Evolutionary conservation across 2,113 vertebrate genomes (phyloP).

Genomic region (Dromas ardeola): DNA sequence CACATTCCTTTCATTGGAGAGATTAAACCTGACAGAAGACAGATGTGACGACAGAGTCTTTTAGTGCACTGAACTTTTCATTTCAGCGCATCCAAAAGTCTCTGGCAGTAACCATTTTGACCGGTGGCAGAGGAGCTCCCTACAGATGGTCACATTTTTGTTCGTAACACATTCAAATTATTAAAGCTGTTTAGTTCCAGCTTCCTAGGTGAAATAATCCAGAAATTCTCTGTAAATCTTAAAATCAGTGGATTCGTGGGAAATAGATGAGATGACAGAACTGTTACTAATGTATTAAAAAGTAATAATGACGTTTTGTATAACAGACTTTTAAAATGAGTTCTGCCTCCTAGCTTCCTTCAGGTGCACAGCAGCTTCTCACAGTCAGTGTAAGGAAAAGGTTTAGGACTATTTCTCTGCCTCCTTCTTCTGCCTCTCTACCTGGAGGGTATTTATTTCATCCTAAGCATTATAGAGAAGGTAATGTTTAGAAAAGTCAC

Average conservation of each 20-base stretch:
- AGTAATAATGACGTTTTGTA: background rate
- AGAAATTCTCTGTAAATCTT: background rate
- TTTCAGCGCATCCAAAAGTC: background rate
- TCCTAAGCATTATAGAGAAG: constrained; percentile 50
- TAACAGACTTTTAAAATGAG: constrained; percentile 23
- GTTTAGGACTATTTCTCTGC: constrained; percentile 60
- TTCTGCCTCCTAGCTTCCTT: constrained; percentile 63
- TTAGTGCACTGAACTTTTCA: background rate
- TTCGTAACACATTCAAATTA: fast-evolving
- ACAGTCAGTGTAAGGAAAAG: constrained; percentile 57
- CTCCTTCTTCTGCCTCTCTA: constrained; percentile 44
- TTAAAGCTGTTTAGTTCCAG: background rate
- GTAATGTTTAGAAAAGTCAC: constrained; percentile 55
- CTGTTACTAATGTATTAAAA: background rate
- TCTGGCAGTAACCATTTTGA: background rate
- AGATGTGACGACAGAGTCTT: background rate
- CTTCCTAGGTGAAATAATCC: background rate
- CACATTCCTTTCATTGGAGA: fast-evolving
- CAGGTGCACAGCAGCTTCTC: constrained; percentile 50
- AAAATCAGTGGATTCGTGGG: background rate
- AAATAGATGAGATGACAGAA: background rate
- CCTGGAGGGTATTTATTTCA: constrained; percentile 49
- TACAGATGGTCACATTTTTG: background rate
- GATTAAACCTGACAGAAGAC: background rate
- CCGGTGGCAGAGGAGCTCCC: background rate